Evolutionary conservation across 1,140 invertebrate species (phyloP).

Genomic region (Zaprionus gabonicus): DNA sequence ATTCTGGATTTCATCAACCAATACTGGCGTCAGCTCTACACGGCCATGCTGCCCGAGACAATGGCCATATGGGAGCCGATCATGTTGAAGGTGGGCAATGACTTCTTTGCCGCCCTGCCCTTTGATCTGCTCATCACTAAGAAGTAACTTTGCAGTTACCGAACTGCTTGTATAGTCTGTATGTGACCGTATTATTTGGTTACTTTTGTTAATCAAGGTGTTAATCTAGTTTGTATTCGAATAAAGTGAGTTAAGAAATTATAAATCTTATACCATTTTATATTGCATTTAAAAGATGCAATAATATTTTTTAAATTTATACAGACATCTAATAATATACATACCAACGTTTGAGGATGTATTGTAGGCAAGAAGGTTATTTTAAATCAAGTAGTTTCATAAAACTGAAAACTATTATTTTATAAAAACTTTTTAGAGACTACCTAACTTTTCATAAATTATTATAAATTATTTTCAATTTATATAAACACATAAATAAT

Average conservation of each 20-base stretch:
- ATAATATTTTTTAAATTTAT: no score
- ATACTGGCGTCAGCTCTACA: slow-evolving; percentile 75
- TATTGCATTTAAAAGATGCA: no score
- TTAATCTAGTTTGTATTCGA: slow-evolving; percentile 66
- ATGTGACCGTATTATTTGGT: slow-evolving; percentile 25
- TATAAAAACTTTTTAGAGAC: no score
- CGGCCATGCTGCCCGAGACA: slow-evolving; percentile 73
- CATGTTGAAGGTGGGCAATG: slow-evolving; percentile 64
- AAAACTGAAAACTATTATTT: no score
- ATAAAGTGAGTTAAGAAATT: slow-evolving; percentile 39
- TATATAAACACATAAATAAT: no score
- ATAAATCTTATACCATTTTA: not conserved
- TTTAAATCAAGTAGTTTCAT: no score
- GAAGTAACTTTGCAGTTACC: slow-evolving; percentile 27
- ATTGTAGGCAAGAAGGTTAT: no score
- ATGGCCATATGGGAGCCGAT: slow-evolving; percentile 71
- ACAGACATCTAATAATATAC: no score
- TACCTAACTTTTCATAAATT: no score
- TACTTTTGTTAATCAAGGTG: slow-evolving; percentile 43
- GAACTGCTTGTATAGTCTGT: not conserved
- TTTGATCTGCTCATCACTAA: slow-evolving; percentile 71
- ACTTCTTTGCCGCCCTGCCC: slow-evolving; percentile 74
- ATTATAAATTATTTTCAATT: no score
- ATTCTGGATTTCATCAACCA: slow-evolving; percentile 82
- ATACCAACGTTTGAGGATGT: no score